Evolutionary conservation across 2,113 vertebrate species (phyloP), one percentile per base, ranked within the genome.

Genomic region (Caretta caretta): DNA sequence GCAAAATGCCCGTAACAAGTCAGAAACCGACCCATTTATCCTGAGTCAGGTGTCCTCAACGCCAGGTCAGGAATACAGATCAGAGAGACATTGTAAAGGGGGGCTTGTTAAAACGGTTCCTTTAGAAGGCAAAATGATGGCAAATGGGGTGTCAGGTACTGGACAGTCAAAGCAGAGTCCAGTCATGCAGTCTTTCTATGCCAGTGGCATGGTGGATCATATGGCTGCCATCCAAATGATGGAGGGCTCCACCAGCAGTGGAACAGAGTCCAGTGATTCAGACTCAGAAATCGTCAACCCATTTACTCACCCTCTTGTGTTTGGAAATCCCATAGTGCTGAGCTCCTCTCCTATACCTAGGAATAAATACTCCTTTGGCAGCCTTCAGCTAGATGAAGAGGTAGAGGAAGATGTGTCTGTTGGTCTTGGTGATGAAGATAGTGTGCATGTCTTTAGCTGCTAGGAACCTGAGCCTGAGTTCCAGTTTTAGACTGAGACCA

Each of bases 221-320:
- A 90, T 97, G 83, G 98, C 98, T 4, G 98, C 98, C 1, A 94
- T 99, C 72, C 99, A 99, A 13, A 98, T 99, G 98, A 98, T 98
- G 2, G 99, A 99, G 90, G 98, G 98, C 91, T 98, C 98, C 81
- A 98, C 98, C 65, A 99, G 99, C 94, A 99, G 99, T 7, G 99
- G 98, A 7, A 99, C 99, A 1, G 99, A 99, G 93, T 99, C 99
- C 35, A 99, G 99, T 1, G 99, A 99, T 97, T 99, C 99, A 0
- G 99, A 99, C 95, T 97, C 98, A 0, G 99, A 99, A 79, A 88
- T 97, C 76, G 95, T 97, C 49, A 98, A 97, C 91, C 95, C 98
- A 38, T 97, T 98, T 89, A 97, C 97, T 96, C 98, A 98, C 10
- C 93, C 99, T 8, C 90, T 98, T 42, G 93, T 95, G 19, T 98